A percentile compares a stretch with the other conserved stretches of the same genome.
Conservation (phyloP, 1,140 invertebrate species). For the Camponotus floridanus region DNA sequence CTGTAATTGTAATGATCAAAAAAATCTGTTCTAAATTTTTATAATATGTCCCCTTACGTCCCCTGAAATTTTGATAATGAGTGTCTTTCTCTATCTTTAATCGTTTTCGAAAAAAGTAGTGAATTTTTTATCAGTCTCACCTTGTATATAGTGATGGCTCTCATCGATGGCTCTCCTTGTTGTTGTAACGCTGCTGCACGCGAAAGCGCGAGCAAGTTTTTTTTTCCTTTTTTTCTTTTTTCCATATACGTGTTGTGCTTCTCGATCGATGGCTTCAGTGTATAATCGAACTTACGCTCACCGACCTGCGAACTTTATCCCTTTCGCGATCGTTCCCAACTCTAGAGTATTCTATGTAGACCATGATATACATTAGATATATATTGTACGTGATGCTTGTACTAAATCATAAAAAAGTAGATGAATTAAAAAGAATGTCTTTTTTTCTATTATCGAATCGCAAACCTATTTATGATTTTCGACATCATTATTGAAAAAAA, state of each 20-base stretch:
- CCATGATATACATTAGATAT: constrained; percentile 13
- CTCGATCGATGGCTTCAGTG: constrained; percentile 55
- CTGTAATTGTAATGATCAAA: too few relatives aligned
- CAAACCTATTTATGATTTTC: constrained; percentile 4
- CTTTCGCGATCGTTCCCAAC: not conserved
- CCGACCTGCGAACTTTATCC: constrained; percentile 14
- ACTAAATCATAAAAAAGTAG: not conserved
- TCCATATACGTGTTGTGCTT: constrained; percentile 24
- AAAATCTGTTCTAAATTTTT: too few relatives aligned
- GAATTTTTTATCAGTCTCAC: too few relatives aligned
- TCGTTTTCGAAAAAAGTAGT: too few relatives aligned
- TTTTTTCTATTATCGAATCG: not conserved
- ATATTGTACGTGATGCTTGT: constrained; percentile 35
- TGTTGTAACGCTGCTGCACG: constrained; percentile 50
- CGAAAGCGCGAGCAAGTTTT: constrained; percentile 32
- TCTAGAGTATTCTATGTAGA: constrained; percentile 27
- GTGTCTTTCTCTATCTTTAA: too few relatives aligned
- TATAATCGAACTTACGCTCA: constrained; percentile 47
- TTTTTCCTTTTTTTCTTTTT: constrained; percentile 27
- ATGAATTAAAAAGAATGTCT: not conserved
- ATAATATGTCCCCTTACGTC: too few relatives aligned
- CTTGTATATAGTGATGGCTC: too few relatives aligned
- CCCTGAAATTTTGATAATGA: too few relatives aligned
- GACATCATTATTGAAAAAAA: not conserved
- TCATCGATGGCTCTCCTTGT: constrained; percentile 52